Conservation (phyloP, 2,797 vertebrate genomes). For the Hydrocynus forskahlii region DNA sequence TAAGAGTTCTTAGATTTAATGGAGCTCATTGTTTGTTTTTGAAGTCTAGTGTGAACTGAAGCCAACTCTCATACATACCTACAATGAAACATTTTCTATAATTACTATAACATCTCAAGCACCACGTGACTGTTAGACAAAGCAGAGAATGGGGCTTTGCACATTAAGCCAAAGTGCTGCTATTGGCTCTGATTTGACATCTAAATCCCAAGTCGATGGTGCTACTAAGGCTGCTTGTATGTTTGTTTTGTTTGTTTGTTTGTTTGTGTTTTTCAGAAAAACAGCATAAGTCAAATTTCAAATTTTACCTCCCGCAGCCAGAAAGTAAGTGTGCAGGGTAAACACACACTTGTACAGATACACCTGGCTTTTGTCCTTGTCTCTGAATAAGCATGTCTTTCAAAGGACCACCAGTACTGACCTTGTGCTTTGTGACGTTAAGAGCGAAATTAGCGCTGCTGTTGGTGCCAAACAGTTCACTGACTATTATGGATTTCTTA, state of each 20-base stretch:
- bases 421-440: conserved; percentile 29
- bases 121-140: neutral
- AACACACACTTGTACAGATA: conserved; percentile 1
- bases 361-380: neutral
- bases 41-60: neutral
- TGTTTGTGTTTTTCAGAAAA: neutral
- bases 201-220: neutral
- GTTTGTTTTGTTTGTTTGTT: no score
- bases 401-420: conserved; percentile 27
- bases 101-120: neutral
- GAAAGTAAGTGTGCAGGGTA: neutral
- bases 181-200: neutral
- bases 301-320: neutral
- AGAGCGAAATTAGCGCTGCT: conserved; percentile 56
- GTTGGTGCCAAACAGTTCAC: conserved; percentile 11
- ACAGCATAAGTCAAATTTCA: neutral
- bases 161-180: neutral
- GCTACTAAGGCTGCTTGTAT: neutral
- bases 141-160: neutral
- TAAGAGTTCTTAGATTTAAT: neutral
- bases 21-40: neutral
- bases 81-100: neutral
- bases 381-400: conserved; percentile 21
- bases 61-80: neutral
- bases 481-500: conserved; percentile 22